These are phyloP conservation scores for Ornithorhynchus anatinus DNA, from an alignment of 2,113 vertebrate species.

Conservation along the genomic window DNA sequence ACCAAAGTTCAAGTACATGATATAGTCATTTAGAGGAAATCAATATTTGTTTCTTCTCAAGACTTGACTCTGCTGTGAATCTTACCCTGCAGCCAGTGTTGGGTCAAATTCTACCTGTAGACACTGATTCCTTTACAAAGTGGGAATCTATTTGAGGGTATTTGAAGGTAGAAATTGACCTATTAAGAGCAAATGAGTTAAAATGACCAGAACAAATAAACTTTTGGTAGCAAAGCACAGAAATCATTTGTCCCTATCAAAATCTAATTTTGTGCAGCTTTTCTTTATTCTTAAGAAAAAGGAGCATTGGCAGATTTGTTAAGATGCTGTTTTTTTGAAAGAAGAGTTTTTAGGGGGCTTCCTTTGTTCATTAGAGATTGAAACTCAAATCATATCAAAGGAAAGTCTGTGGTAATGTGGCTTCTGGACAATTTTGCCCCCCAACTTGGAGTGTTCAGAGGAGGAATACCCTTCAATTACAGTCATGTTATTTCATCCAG, in stretches of 20 bases:
- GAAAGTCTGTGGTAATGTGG: too few species aligned
- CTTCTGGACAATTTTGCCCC: not conserved
- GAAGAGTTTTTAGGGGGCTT: not conserved
- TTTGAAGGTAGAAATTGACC: slow-evolving; percentile 14
- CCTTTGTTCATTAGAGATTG: not conserved
- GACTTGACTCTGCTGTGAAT: not conserved
- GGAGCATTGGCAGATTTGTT: not conserved
- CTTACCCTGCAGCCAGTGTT: not conserved
- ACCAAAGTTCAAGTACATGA: not conserved
- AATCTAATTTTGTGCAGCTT: not conserved
- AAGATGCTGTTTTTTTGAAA: not conserved
- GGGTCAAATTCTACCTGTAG: not conserved
- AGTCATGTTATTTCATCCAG: too few species aligned
- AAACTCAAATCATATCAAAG: slow-evolving; percentile 2
- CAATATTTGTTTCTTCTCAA: not conserved
- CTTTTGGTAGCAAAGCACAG: slow-evolving; percentile 4
- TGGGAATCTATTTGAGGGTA: slow-evolving; percentile 6
- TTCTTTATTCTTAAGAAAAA: not conserved
- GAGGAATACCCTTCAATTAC: too few species aligned
- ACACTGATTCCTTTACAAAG: not conserved
- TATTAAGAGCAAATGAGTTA: slow-evolving; percentile 14
- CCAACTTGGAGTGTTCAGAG: slow-evolving; percentile 13
- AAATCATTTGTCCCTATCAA: slow-evolving; percentile 3
- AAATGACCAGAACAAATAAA: slow-evolving; percentile 30
- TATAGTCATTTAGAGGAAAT: not conserved